Evolutionary conservation across 2,113 vertebrate genomes (phyloP).

Genomic region (Albula goreensis): DNA sequence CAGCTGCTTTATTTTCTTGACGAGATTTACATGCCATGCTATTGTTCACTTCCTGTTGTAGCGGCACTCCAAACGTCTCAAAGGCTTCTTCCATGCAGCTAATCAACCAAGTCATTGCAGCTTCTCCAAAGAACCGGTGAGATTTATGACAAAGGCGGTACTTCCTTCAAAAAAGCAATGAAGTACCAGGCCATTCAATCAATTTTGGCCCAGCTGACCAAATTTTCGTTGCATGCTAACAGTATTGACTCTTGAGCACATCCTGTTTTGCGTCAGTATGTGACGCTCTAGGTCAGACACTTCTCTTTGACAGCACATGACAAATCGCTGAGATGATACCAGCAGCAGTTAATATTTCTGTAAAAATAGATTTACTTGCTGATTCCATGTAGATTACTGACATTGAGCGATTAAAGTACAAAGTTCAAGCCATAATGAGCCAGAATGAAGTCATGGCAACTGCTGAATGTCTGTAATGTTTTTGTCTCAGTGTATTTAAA

Average conservation of each 20-base stretch:
- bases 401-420: too few species aligned
- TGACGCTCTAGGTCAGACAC: too few species aligned
- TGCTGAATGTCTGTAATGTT: too few species aligned
- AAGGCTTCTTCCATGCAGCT: not conserved
- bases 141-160: not conserved
- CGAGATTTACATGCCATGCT: not conserved
- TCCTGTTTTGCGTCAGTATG: too few species aligned
- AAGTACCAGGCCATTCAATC: not conserved
- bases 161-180: not conserved
- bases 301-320: too few species aligned
- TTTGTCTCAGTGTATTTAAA: not conserved
- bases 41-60: not conserved
- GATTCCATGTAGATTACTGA: too few species aligned
- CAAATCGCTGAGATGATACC: too few species aligned
- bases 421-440: too few species aligned
- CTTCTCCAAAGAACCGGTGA: not conserved
- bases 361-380: too few species aligned
- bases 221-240: not conserved
- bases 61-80: not conserved
- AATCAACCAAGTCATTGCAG: not conserved
- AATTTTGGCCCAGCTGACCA: not conserved
- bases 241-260: too few species aligned
- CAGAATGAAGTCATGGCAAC: too few species aligned
- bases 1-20: not conserved
- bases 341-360: too few species aligned